Conservation (phyloP, 53 echinoderm and acorn worm genomes). For the Hippasteria phrygiana region DNA sequence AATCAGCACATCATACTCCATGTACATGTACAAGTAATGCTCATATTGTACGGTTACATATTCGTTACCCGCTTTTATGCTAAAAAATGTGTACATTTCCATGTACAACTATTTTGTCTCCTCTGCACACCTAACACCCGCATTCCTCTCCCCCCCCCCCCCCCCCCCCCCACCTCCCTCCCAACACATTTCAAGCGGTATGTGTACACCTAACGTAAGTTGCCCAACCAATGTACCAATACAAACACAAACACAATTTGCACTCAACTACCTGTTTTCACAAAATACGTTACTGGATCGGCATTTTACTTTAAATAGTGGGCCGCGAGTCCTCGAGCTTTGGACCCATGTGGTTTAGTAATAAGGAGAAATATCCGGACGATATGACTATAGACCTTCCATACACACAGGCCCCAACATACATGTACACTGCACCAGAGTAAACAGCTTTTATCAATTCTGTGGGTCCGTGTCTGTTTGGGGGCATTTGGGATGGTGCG, state of each 20-base stretch:
- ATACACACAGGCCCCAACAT: not conserved
- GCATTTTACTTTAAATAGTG: conserved; percentile 8
- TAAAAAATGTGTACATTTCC: too few species aligned
- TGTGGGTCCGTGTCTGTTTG: conserved; percentile 21
- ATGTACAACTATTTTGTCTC: too few species aligned
- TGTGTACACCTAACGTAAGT: not conserved
- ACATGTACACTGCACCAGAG: not conserved
- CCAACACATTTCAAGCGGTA: conserved; percentile 31
- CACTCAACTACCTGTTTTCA: conserved; percentile 28
- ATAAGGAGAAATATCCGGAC: not conserved
- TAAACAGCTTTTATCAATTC: not conserved
- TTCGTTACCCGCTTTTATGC: too few species aligned
- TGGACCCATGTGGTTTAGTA: conserved; percentile 22
- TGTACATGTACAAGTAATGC: too few species aligned
- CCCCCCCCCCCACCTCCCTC: too few species aligned
- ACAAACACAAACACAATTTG: conserved; percentile 1
- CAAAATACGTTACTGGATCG: not conserved
- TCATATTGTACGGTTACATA: too few species aligned
- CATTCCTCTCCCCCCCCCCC: too few species aligned
- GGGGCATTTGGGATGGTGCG: not conserved
- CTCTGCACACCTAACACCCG: too few species aligned
- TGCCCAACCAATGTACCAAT: conserved; percentile 3
- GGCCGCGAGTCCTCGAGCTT: conserved; percentile 22
- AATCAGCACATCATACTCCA: too few species aligned
- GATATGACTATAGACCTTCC: not conserved